Evolutionary conservation across 2,113 vertebrate species (phyloP), one percentile per base, ranked within the genome.

Genomic region (Atlantisia rogersi): DNA sequence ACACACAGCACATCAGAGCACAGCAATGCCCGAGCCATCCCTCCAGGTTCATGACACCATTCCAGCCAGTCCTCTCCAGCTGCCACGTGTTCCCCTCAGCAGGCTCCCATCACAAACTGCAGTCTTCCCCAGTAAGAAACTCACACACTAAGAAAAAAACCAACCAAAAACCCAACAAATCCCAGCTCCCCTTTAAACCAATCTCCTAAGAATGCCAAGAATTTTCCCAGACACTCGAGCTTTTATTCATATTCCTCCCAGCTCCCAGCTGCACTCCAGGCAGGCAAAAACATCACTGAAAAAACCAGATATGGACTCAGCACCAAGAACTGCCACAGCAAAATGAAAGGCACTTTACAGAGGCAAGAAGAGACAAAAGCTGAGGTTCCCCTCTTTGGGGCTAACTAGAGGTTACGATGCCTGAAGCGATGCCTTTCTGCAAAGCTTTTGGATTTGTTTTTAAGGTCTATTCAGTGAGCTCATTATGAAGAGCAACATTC

Each of bases 221-320:
- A 98, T 98, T 97, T 97, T 97, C 97, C 97, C 97, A 98, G 97
- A 97, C 97, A 97, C 95, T 96, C 64, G 8, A 67, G 91, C 74
- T 87, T 96, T 97, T 97, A 94, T 97, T 95, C 96, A 11, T 12
- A 62, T 55, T 64, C 86, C 92, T 88, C 94, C 70, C 26, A 2
- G 81, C 82, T 83, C 56, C 92, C 90, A 97, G 94, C 87, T 95
- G 92, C 73, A 18, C 86, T 83, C 83, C 81, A 92, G 90, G 70
- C 91, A 93, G 69, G 95, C 78, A 63, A 55, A 96, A 94, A 80
- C 84, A 82, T 70, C 94, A 25, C 83, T 59, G 82, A 74, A 84
- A 90, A 82, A 96, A 92, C 64, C 82, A 94, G 94, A 79, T 39
- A 74, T 1, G 68, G 73, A 91, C 62, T 74, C 86, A 88, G 60